Percentiles rank a stretch among this genome's conserved stretches.
Conservation (phyloP, 2,888 invertebrate species). For the Megalurothrips usitatus region DNA sequence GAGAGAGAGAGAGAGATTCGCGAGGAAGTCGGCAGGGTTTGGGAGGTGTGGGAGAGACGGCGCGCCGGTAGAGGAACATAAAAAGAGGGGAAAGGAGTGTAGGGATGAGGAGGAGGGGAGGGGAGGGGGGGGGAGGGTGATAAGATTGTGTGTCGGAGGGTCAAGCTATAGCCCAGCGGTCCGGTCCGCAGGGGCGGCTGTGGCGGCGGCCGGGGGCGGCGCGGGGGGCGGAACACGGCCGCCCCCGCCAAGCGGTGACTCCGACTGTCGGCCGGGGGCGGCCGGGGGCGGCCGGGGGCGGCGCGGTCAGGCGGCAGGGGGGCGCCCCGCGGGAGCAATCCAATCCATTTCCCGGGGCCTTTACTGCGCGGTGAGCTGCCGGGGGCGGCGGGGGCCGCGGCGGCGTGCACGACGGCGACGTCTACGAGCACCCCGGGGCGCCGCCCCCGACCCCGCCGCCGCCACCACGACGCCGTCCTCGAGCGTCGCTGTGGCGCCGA, state of each 20-base stretch:
- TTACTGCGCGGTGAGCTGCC: too few relatives aligned
- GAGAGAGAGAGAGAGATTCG: too few relatives aligned
- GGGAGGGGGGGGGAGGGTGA: background rate
- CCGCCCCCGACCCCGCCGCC: background rate
- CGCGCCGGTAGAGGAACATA: background rate
- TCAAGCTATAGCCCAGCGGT: constrained; percentile 3
- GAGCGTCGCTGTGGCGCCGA: background rate
- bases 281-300: background rate
- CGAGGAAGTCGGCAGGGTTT: too few relatives aligned
- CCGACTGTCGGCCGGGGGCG: background rate
- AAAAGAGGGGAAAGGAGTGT: background rate
- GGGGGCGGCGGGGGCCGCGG: too few relatives aligned
- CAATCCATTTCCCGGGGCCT: constrained; percentile 16
- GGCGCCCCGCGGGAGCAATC: constrained; percentile 5
- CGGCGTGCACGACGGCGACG: too few relatives aligned
- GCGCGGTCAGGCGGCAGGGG: background rate
- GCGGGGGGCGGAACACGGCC: background rate
- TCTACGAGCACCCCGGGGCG: too few relatives aligned
- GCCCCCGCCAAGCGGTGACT: too few relatives aligned
- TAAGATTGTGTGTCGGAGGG: constrained; percentile 16
- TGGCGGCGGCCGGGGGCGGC: background rate
- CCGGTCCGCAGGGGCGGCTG: background rate
- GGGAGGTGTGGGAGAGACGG: too few relatives aligned
- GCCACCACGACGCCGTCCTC: background rate
- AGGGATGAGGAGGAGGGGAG: background rate